Evolutionary conservation across 2,888 invertebrate genomes (phyloP).

Genomic region (Ochlodes sylvanus): DNA sequence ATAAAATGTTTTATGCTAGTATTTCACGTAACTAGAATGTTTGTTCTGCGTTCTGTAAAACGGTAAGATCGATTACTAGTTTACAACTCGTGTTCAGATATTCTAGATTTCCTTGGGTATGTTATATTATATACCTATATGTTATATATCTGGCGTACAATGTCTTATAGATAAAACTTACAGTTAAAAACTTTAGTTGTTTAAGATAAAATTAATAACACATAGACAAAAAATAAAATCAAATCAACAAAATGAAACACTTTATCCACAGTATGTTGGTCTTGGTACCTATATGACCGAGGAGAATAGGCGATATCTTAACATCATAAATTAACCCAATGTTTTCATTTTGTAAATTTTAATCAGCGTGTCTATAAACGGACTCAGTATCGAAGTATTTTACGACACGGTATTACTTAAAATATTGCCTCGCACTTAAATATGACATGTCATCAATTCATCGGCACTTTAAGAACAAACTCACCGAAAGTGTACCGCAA

Average conservation of each 20-base stretch:
- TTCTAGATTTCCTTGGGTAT: too few relatives aligned
- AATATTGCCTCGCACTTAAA: conserved; percentile 29
- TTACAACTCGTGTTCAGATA: background rate
- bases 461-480: conserved; percentile 34
- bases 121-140: too few relatives aligned
- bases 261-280: too few relatives aligned
- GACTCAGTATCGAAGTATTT: background rate
- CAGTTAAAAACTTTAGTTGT: too few relatives aligned
- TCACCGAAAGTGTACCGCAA: conserved; percentile 35
- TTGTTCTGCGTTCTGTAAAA: conserved; percentile 11
- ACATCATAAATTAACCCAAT: background rate
- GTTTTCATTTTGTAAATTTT: background rate
- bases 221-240: too few relatives aligned
- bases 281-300: too few relatives aligned
- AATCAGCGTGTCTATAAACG: conserved; percentile 4
- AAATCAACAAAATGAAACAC: too few relatives aligned
- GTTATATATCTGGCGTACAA: too few relatives aligned
- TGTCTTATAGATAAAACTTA: too few relatives aligned
- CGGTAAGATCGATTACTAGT: background rate
- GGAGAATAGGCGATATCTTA: too few relatives aligned
- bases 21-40: conserved; percentile 6
- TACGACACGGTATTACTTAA: conserved; percentile 20
- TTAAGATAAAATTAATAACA: too few relatives aligned
- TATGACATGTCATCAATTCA: conserved; percentile 35
- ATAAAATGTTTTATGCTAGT: conserved; percentile 15